Conservation (phyloP, 30 jellyfish, hydroid and myxozoan species). For the Aurelia aurita region DNA sequence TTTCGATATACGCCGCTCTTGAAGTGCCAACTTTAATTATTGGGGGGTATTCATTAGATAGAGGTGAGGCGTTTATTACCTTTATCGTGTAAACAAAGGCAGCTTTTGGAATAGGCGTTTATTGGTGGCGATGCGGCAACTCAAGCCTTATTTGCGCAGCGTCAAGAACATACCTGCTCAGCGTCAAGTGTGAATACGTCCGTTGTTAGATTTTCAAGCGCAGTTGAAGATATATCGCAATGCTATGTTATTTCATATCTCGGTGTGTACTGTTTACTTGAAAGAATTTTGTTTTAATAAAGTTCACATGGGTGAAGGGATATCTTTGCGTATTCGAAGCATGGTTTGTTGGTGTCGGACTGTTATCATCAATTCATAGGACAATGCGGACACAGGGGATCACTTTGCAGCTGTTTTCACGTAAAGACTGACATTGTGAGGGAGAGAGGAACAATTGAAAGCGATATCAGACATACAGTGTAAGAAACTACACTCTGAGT, state of each 20-base stretch:
- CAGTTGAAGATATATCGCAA: not conserved
- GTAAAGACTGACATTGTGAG: not conserved
- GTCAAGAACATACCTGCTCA: too few species aligned
- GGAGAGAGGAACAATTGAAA: conserved; percentile 13
- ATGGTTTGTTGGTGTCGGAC: conserved; percentile 22
- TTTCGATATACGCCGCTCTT: too few species aligned
- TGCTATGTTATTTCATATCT: not conserved
- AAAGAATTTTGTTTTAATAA: conserved; percentile 17
- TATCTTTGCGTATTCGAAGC: conserved; percentile 8
- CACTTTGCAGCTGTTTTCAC: conserved; percentile 4
- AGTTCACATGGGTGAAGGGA: conserved; percentile 33
- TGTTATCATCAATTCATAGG: conserved; percentile 2
- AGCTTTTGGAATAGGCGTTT: too few species aligned
- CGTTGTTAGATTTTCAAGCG: not conserved
- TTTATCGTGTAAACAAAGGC: too few species aligned
- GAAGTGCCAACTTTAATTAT: too few species aligned
- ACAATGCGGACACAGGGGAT: not conserved
- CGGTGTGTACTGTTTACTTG: not conserved
- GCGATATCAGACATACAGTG: conserved; percentile 24
- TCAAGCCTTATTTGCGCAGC: too few species aligned
- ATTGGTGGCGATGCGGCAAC: too few species aligned
- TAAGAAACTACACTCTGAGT: conserved; percentile 17
- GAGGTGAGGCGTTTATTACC: too few species aligned
- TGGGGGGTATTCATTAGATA: too few species aligned
- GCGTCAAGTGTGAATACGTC: not conserved